These are phyloP conservation scores for Laothoe populi DNA, from an alignment of 2,888 invertebrate genomes.

Conservation along the genomic window DNA sequence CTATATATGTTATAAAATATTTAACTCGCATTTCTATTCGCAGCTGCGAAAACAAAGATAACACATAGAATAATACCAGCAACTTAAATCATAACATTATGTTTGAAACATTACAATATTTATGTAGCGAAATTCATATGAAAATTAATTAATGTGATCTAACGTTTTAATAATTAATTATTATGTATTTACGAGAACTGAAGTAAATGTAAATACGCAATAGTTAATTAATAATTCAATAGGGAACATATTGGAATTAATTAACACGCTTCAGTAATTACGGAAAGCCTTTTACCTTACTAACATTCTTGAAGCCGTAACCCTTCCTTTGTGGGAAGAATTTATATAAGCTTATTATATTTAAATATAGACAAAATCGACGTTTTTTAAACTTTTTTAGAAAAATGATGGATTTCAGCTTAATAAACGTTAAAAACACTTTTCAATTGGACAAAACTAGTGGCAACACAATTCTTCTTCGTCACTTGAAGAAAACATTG, in stretches of 20 bases:
- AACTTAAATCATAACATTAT: not conserved
- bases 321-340: not conserved
- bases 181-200: not conserved
- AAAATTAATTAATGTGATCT: not conserved
- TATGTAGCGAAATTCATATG: not conserved
- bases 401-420: too few species aligned
- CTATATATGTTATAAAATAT: too few species aligned
- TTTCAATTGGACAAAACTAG: too few species aligned
- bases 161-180: not conserved
- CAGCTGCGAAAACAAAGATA: not conserved
- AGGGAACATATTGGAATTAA: not conserved
- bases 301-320: too few species aligned
- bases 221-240: not conserved
- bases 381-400: too few species aligned
- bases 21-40: too few species aligned
- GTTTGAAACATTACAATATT: not conserved
- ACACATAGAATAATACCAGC: not conserved
- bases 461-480: too few species aligned
- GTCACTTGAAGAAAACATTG: too few species aligned
- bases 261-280: not conserved
- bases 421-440: too few species aligned
- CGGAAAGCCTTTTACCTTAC: not conserved
- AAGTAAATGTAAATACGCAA: too few species aligned
- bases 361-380: too few species aligned
- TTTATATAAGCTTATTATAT: not conserved